These are phyloP conservation scores for Diarsia mendica DNA, from an alignment of 2,888 invertebrate species.

Conservation along the genomic window DNA sequence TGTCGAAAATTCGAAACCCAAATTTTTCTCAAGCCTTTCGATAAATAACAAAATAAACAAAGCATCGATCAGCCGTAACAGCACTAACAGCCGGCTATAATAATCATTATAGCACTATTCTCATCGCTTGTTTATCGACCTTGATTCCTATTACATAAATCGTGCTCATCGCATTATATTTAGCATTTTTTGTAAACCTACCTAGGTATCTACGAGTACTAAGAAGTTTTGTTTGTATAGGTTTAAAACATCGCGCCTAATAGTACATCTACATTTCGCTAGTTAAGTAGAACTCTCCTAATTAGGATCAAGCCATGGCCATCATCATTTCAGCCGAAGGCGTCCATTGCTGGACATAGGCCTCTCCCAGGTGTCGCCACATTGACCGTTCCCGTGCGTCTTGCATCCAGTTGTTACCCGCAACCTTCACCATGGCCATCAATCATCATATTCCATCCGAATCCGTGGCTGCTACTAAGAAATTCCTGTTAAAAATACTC, in stretches of 20 bases:
- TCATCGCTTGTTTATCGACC: slow-evolving; percentile 43
- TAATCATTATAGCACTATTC: slow-evolving; percentile 44
- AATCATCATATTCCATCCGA: too few relatives aligned
- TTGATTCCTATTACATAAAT: slow-evolving; percentile 52
- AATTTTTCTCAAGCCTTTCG: too few relatives aligned
- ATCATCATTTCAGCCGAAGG: too few relatives aligned
- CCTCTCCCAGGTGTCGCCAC: too few relatives aligned
- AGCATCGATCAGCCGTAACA: slow-evolving; percentile 37
- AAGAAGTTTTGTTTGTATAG: slow-evolving; percentile 17
- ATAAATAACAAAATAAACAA: slow-evolving; percentile 53
- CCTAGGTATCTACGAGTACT: slow-evolving; percentile 32
- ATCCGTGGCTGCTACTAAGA: not conserved
- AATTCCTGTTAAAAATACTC: not conserved
- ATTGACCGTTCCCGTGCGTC: too few relatives aligned
- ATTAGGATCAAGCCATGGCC: too few relatives aligned
- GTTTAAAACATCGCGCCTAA: not conserved
- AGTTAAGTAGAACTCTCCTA: too few relatives aligned
- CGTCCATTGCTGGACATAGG: too few relatives aligned
- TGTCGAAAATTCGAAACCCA: too few relatives aligned
- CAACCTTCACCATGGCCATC: too few relatives aligned
- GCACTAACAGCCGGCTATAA: slow-evolving; percentile 23
- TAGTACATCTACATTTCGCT: not conserved
- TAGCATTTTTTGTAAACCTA: slow-evolving; percentile 41
- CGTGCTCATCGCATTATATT: slow-evolving; percentile 34
- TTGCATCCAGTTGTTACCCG: too few relatives aligned